Evolutionary conservation across 2,797 vertebrate species (phyloP), one percentile per base, ranked within the genome.

Genomic region (Neoniphon sammara): DNA sequence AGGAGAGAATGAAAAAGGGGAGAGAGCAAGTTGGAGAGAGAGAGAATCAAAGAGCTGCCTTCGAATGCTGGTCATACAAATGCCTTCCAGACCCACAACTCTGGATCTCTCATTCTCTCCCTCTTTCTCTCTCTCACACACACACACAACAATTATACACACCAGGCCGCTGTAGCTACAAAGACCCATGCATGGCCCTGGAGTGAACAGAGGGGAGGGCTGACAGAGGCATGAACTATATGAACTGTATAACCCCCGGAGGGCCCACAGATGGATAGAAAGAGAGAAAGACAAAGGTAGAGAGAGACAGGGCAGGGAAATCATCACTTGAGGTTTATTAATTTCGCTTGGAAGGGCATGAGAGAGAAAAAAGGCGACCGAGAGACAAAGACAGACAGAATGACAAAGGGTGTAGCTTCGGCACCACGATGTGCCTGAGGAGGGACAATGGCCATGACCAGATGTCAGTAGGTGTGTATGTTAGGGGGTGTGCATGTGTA

Each of bases 41-140:
- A 70, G 39, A 80, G 63, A 84, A 92, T 92, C 91, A 92, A 93
- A 93, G 88, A 70, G 73, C 73, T 78, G 82, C 77, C 70, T 90
- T 86, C 80, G 64, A 88, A 81, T 80, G 82, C 78, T 75, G 84
- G 87, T 85, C 90, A 78, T 69, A 85, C 61, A 76, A 86, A 87
- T 63, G 81, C 79, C 87, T 88, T 77, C 80, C 83, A 87, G 88
- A 75, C 81, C 60, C 7, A 20, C 63, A 50, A 54, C 82, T 69
- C 69, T 78, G 73, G 78, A 85, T 80, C 69, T 76, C 74, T 46
- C 71, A 55, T 73, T 72, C 64, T 71, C 66, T 69, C 78, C 63
- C 75, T 42, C 71, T 54, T 73, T 73, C 64, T 73, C 66, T 66
- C 78, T 67, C 60, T 73, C 50, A 34, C 75, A 83, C 67, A 73